Percentiles rank a stretch among this genome's conserved stretches.
phyloP scores from a whole-genome alignment of 2,888 invertebrate species.

The Nudaria mundana region DNA sequence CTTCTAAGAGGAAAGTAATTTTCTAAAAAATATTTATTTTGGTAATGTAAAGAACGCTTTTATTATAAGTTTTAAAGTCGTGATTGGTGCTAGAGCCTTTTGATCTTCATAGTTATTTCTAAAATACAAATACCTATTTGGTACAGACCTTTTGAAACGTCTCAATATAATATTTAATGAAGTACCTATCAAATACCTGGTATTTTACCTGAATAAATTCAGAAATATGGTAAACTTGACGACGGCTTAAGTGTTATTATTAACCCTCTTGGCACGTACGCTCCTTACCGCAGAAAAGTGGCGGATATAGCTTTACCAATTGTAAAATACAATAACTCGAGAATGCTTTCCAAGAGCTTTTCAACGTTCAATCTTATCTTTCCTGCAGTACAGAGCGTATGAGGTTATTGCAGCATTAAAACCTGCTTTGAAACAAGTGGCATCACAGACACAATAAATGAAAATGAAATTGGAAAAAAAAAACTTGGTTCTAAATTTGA shows the following conservation, averaged over 20 bases:
- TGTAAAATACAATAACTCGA: conserved; percentile 31
- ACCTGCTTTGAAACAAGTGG: conserved; percentile 24
- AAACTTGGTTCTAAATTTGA: conserved; percentile 3
- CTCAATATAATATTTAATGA: neutral
- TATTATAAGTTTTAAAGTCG: no score
- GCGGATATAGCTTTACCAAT: conserved; percentile 16
- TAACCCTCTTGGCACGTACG: conserved; percentile 28
- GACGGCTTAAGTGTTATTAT: no score
- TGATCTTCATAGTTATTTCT: no score
- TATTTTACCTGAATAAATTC: no score
- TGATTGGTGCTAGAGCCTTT: no score
- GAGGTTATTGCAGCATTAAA: conserved; percentile 19
- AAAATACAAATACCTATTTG: no score
- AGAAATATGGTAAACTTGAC: no score
- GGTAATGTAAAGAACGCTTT: no score
- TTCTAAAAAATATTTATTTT: neutral
- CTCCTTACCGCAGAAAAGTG: conserved; percentile 25
- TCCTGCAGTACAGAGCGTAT: conserved; percentile 19
- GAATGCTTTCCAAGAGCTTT: conserved; percentile 32
- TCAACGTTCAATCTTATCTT: conserved; percentile 25
- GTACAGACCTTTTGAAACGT: no score
- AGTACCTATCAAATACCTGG: no score
- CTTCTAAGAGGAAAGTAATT: conserved; percentile 1
- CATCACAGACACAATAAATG: conserved; percentile 6
- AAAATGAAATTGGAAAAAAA: conserved; percentile 8